A percentile compares a stretch with the other conserved stretches of the same genome.
Evolutionary conservation across 2,888 invertebrate species (phyloP).

Genomic region (Parasteatoda lunata): DNA sequence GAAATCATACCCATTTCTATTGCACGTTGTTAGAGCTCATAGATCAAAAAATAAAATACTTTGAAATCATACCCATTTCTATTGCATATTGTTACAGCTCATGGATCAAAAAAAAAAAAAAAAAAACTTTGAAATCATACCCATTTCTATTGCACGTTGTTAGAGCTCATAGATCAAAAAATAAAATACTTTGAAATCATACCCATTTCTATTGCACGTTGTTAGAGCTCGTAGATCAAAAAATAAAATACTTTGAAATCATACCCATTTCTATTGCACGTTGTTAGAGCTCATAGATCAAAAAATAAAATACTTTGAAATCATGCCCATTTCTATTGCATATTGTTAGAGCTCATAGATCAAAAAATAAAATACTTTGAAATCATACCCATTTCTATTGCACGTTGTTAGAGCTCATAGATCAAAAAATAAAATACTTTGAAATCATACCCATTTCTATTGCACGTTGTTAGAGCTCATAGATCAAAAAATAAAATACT

Average conservation of each 20-base stretch:
- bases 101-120: neutral
- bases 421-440: neutral
- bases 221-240: constrained; percentile 60
- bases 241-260: neutral
- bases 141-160: neutral
- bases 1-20: constrained; percentile 56
- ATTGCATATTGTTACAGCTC: no score
- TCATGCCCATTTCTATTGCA: constrained; percentile 65
- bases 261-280: neutral
- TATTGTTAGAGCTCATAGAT: constrained; percentile 26
- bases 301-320: neutral
- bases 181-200: neutral
- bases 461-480: neutral
- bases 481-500: neutral
- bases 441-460: neutral
- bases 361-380: no score
- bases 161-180: neutral
- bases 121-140: neutral
- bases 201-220: constrained; percentile 68
- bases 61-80: neutral
- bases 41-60: no score
- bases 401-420: no score
- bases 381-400: neutral
- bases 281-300: neutral
- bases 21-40: constrained; percentile 50